A percentile compares a stretch with the other conserved stretches of the same genome.
phyloP scores from a whole-genome alignment of 2,113 vertebrate species.

The Aegotheles bennettii region DNA sequence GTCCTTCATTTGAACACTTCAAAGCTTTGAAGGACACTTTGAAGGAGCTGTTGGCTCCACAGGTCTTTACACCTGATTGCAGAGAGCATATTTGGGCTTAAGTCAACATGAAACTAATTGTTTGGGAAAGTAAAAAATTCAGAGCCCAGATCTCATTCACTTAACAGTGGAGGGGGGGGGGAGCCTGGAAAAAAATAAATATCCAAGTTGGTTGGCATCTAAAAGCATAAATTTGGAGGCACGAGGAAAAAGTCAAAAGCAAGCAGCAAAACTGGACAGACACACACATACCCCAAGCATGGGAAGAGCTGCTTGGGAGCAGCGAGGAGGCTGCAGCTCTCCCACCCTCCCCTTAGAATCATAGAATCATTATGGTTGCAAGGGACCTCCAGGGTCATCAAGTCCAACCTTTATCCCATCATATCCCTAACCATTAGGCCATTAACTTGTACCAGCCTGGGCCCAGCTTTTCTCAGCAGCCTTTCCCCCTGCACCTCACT shows the following conservation, averaged over 20 bases:
- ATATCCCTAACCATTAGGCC: too few relatives aligned
- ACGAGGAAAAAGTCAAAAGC: background rate
- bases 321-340: background rate
- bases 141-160: background rate
- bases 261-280: background rate
- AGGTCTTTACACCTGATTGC: background rate
- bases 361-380: too few relatives aligned
- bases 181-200: background rate
- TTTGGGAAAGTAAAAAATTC: background rate
- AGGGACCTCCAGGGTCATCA: too few relatives aligned
- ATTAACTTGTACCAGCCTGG: too few relatives aligned
- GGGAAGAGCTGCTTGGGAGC: background rate
- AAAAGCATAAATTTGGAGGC: background rate
- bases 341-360: background rate
- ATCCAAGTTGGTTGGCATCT: background rate
- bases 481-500: rapidly evolving
- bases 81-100: conserved; percentile 1
- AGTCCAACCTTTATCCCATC: background rate
- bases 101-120: conserved; percentile 2
- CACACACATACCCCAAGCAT: rapidly evolving
- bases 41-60: background rate
- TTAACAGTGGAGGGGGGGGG: rapidly evolving
- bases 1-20: background rate
- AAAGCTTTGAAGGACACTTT: background rate
- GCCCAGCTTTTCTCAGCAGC: background rate